A percentile compares a stretch with the other conserved stretches of the same genome.
Conservation (phyloP, 1,140 invertebrate species). For the Diachasmimorpha longicaudata region DNA sequence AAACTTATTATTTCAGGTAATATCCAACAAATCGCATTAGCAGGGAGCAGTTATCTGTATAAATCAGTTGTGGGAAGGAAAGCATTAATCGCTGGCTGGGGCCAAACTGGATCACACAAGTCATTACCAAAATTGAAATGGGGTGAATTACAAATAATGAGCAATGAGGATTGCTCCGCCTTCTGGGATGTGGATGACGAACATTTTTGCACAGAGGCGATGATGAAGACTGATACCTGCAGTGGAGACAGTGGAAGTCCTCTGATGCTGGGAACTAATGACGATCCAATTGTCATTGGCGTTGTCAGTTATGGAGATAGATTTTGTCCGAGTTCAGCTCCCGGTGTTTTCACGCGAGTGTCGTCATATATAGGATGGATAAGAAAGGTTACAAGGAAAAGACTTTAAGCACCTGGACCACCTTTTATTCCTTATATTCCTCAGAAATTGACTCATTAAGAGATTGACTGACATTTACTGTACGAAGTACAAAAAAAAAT, state of each 20-base stretch:
- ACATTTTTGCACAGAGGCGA: constrained; percentile 30
- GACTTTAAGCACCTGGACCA: no score
- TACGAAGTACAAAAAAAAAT: no score
- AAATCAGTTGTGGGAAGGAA: constrained; percentile 3
- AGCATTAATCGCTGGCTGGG: constrained; percentile 31
- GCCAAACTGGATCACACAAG: constrained; percentile 10
- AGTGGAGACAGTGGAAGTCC: constrained; percentile 26
- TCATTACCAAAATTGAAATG: constrained; percentile 28
- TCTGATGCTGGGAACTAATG: background rate
- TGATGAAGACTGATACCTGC: constrained; percentile 29
- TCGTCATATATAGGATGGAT: no score
- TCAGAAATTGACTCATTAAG: no score
- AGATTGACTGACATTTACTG: no score
- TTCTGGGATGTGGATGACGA: constrained; percentile 25
- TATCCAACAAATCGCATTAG: constrained; percentile 31
- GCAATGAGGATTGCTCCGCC: constrained; percentile 23
- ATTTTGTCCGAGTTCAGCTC: no score
- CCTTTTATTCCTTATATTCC: no score
- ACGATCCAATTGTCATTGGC: no score
- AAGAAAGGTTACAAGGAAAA: no score
- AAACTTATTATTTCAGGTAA: constrained; percentile 22
- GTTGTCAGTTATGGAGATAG: no score
- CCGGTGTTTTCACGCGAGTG: no score
- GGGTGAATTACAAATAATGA: constrained; percentile 30
- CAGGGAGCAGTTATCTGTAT: background rate